Conservation (phyloP, 2,113 vertebrate species). For the Hirundichthys speculiger region DNA sequence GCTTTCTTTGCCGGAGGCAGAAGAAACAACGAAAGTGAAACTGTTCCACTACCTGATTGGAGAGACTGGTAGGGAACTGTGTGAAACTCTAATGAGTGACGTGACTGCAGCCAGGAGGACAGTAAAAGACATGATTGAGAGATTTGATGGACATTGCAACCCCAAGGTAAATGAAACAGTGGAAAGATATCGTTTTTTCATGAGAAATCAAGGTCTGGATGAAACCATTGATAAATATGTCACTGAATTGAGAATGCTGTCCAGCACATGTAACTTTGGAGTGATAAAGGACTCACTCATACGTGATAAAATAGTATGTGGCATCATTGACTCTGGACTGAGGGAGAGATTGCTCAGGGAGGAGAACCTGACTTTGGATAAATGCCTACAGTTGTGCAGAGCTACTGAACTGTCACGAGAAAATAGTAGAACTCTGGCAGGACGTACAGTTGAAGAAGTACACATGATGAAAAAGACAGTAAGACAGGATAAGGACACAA, state of each 20-base stretch:
- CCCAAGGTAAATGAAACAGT: background rate
- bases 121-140: background rate
- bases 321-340: background rate
- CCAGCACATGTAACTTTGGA: too few relatives aligned
- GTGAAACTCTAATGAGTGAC: background rate
- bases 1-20: background rate
- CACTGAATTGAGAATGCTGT: too few relatives aligned
- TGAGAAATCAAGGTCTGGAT: background rate
- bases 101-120: background rate
- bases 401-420: background rate
- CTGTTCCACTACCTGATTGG: constrained; percentile 1
- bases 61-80: background rate
- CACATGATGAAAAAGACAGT: constrained; percentile 3
- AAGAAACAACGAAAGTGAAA: background rate
- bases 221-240: background rate
- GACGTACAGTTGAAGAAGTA: constrained; percentile 1
- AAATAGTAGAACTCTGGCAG: constrained; percentile 19
- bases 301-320: background rate
- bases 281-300: too few relatives aligned
- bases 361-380: background rate
- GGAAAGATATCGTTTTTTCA: background rate
- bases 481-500: background rate
- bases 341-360: background rate
- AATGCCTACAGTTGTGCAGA: background rate
- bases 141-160: background rate